Base-by-base conservation (phyloP, 2,888 invertebrate species). In the Troides helena region DNA sequence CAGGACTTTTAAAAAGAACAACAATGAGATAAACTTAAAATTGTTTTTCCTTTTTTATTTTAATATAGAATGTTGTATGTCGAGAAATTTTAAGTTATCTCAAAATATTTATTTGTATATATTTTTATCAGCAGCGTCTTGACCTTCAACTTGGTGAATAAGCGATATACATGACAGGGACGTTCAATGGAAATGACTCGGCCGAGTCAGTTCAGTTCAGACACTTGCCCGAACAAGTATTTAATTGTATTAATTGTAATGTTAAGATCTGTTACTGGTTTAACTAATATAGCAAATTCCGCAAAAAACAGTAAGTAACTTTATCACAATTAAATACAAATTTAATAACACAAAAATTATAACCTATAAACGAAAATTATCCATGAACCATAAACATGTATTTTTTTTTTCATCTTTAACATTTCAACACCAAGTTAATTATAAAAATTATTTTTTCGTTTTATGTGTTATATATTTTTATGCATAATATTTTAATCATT, bases 241-340 rank as follows among this genome's bases (percentile, higher is more conserved):
- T 61, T 50, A 23, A 58, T 58, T 58, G 17, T 46, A 39, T 17
- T 39, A 39, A 39, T 62, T 77, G 81, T 78, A 75, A 88, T 89
- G 88, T 75, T 88, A 76, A 87, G 83, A 77, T 81, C 80, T 62
- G 69, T 88, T 66, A 75, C 76, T 71, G 77, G 76, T 50, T 73
- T 85, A 71, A 75, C 78, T 59, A 76, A 77, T 61, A 76, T 76
- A 62, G 71, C 80, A 57, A 68, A 78, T 53, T 63, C 70, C 57
- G 70, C 72, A n/a, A 83, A 73, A 75, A 79, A 80, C 72, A 74
- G 88, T 88, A 78, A 88, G 88, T 88, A 60, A 23, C 23, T 67
- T 21, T 30, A 23, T 39, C 30, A 61, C 21, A 50, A 30, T 46
- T n/a, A 61, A 57, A 62, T 63, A 36, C 68, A 39, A 39, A 8